Percentiles rank a stretch among this genome's conserved stretches.
These are phyloP conservation scores for Trachurus trachurus DNA, from an alignment of 2,797 vertebrate species.

Conservation along the genomic window DNA sequence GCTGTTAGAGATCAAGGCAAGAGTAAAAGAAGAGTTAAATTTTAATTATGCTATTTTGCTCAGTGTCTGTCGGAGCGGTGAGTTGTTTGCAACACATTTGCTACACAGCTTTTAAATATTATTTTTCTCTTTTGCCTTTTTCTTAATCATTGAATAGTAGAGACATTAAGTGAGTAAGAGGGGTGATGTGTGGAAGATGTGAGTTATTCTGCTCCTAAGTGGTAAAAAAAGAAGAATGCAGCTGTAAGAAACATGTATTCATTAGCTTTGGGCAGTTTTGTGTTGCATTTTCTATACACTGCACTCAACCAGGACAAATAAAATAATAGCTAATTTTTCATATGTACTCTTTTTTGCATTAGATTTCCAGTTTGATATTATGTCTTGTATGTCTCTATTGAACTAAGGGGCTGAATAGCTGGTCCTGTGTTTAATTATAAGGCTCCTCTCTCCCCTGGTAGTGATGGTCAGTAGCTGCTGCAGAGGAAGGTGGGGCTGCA, in stretches of 20 bases:
- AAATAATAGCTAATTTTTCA: not conserved
- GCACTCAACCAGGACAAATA: not conserved
- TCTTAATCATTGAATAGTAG: not conserved
- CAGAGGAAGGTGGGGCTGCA: conserved; percentile 1
- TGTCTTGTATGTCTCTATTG: not conserved
- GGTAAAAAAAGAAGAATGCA: not conserved
- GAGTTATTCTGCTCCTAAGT: not conserved
- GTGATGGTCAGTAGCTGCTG: conserved; percentile 14
- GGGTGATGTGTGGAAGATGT: not conserved
- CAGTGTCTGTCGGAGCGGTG: not conserved
- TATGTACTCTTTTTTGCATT: not conserved
- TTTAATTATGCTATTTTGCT: too few relatives aligned
- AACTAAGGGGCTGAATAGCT: conserved; percentile 11
- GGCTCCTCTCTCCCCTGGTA: not conserved
- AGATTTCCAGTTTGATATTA: not conserved
- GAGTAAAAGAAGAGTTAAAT: too few relatives aligned
- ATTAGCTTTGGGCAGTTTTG: not conserved
- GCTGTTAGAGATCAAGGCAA: too few relatives aligned
- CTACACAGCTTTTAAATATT: too few relatives aligned
- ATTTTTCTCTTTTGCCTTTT: not conserved
- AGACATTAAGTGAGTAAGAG: not conserved
- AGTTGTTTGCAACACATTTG: too few relatives aligned
- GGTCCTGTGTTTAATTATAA: conserved; percentile 17
- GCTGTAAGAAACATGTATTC: not conserved
- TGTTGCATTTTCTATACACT: not conserved